Conservation (phyloP, 2,888 invertebrate genomes). For the Harpagoxenus sublaevis region DNA sequence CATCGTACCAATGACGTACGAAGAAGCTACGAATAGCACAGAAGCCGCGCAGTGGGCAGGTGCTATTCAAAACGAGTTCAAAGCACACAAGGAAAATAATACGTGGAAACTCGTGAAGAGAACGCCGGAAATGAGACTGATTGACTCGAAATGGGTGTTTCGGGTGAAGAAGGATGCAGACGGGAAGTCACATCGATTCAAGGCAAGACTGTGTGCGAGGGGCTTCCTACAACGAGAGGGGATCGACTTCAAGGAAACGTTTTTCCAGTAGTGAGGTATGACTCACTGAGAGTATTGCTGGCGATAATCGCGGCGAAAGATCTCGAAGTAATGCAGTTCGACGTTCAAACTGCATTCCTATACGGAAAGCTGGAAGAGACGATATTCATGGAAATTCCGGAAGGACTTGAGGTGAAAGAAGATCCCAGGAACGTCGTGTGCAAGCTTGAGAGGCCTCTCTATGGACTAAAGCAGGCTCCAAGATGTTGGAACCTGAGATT, state of each 20-base stretch:
- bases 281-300: background rate
- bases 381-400: background rate
- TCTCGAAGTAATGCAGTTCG: background rate
- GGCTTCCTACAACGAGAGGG: background rate
- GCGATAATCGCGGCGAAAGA: background rate
- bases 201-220: background rate
- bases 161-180: background rate
- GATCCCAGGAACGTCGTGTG: no score
- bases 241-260: background rate
- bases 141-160: background rate
- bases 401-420: background rate
- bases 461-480: no score
- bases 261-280: background rate
- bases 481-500: no score
- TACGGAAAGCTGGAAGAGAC: background rate
- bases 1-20: background rate
- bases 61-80: background rate
- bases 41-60: background rate
- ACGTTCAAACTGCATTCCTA: no score
- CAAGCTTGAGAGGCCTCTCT: no score
- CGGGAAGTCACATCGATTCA: background rate
- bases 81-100: background rate
- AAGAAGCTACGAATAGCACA: background rate
- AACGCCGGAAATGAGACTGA: constrained; percentile 1
- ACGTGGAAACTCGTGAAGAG: background rate